These are phyloP conservation scores for Bolinopsis microptera DNA, from an alignment of 37 sponge, comb jelly and placozoan species.

Conservation along the genomic window DNA sequence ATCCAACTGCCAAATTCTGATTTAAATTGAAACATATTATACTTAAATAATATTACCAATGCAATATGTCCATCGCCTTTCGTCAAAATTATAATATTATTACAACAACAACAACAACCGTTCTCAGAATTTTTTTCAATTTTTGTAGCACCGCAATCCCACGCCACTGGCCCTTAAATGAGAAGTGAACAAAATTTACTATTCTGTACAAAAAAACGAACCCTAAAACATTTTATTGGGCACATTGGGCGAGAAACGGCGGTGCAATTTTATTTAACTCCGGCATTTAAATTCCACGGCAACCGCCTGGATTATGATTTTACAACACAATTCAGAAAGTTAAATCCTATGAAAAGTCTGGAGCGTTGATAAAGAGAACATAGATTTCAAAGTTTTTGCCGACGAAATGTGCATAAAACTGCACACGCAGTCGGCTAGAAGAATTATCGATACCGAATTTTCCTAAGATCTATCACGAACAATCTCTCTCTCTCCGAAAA, in stretches of 20 bases:
- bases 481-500: neutral
- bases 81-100: neutral
- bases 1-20: neutral
- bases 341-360: neutral
- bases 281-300: neutral
- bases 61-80: neutral
- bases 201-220: neutral
- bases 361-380: neutral
- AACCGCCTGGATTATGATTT: neutral
- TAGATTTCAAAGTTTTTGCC: neutral
- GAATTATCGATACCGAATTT: neutral
- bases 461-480: neutral
- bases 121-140: neutral
- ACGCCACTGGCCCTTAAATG: neutral
- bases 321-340: neutral
- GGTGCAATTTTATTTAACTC: neutral
- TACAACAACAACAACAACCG: neutral
- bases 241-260: neutral
- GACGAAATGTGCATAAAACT: conserved; percentile 41
- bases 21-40: neutral
- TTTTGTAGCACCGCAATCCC: neutral
- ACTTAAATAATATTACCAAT: neutral
- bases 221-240: no score
- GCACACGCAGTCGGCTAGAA: conserved; percentile 4
- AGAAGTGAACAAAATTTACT: neutral